Evolutionary conservation across 2,888 invertebrate species (phyloP).

Genomic region (Lasioglossum marginatum): DNA sequence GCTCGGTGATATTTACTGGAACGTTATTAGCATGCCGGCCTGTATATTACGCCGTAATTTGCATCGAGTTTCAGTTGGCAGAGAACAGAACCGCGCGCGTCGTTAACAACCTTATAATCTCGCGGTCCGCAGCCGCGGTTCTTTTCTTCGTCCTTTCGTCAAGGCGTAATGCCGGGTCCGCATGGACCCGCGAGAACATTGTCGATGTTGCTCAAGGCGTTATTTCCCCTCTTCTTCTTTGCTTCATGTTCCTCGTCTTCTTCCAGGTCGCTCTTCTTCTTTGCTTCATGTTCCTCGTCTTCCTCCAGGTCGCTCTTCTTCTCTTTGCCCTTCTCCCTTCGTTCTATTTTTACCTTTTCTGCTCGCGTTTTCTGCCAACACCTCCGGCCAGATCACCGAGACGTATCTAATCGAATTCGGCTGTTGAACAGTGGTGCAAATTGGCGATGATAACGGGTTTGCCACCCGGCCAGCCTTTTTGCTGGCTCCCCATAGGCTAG

Average conservation of each 20-base stretch:
- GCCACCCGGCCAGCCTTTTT: background rate
- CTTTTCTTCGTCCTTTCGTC: conserved; percentile 20
- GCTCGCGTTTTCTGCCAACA: conserved; percentile 7
- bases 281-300: background rate
- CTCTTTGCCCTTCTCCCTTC: background rate
- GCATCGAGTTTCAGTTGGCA: conserved; percentile 63
- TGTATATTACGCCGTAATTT: conserved; percentile 66
- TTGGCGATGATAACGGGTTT: conserved; percentile 45
- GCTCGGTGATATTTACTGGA: conserved; percentile 63
- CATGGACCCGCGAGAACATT: conserved; percentile 31
- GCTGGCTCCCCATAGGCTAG: background rate
- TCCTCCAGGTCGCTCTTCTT: background rate
- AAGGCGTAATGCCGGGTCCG: conserved; percentile 43
- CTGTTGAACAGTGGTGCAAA: conserved; percentile 44
- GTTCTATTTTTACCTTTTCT: background rate
- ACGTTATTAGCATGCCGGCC: conserved; percentile 68
- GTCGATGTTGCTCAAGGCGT: background rate
- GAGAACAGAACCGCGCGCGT: conserved; percentile 50
- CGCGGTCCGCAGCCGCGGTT: conserved; percentile 20
- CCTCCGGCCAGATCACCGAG: conserved; percentile 23
- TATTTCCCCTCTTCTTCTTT: background rate
- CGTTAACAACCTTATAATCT: conserved; percentile 65
- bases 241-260: background rate
- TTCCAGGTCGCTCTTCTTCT: background rate
- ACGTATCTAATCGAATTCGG: conserved; percentile 46